phyloP scores from a whole-genome alignment of 2,888 invertebrate species.

The Plagiodera versicolora region DNA sequence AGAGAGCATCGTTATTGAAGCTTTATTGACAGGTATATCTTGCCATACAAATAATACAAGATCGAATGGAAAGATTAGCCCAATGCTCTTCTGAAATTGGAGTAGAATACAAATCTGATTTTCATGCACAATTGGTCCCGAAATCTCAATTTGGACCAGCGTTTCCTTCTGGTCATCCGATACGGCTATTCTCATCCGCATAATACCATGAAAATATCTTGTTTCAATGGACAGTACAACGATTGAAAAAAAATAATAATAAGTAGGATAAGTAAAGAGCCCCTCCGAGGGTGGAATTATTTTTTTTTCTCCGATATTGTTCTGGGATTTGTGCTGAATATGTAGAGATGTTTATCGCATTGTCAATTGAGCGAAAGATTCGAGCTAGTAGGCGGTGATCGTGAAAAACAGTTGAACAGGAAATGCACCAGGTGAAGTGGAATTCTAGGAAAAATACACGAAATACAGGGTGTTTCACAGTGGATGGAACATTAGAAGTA shows the following conservation, averaged over 20 bases:
- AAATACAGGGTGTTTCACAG: too few relatives aligned
- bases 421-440: neutral
- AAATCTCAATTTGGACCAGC: slow-evolving; percentile 23
- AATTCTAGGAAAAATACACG: neutral
- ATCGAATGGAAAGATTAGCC: slow-evolving; percentile 17
- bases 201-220: slow-evolving; percentile 28
- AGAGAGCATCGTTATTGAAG: too few relatives aligned
- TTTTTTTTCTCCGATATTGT: slow-evolving; percentile 19
- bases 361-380: slow-evolving; percentile 11
- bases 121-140: slow-evolving; percentile 32
- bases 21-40: too few relatives aligned
- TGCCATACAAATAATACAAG: neutral
- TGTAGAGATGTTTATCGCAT: slow-evolving; percentile 11
- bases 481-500: too few relatives aligned
- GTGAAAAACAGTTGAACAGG: neutral
- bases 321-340: slow-evolving; percentile 15
- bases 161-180: slow-evolving; percentile 29
- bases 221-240: slow-evolving; percentile 26
- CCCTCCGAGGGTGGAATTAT: slow-evolving; percentile 13
- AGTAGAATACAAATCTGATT: slow-evolving; percentile 30
- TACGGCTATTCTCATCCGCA: slow-evolving; percentile 25
- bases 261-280: slow-evolving; percentile 25
- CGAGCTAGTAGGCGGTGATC: neutral
- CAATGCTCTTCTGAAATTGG: slow-evolving; percentile 27
- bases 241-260: slow-evolving; percentile 18